Base-by-base conservation (phyloP, 2,797 vertebrate genomes). In the Glossophaga mutica region DNA sequence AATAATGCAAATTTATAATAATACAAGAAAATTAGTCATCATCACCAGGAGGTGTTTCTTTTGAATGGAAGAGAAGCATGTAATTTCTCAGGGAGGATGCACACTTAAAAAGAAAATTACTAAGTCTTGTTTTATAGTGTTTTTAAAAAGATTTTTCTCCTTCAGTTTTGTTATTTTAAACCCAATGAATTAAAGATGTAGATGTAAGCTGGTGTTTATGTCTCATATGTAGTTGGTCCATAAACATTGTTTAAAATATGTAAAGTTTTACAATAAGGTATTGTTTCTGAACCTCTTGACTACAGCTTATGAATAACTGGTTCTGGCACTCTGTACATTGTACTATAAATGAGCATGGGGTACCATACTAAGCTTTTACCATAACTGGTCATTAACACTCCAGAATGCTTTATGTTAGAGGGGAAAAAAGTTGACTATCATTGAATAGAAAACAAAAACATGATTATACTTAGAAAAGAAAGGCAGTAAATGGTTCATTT, bases 401-500 rank as follows among this genome's bases (percentile, higher is more conserved):
- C 88, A 97, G 89, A 83, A 96, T 97, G 77, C 65, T 98, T 95
- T 96, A 92, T 96, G 92, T 97, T 97, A 55, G 8, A 74, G 21
- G 9, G 18, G 37, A 59, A 84, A 74, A 94, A 59, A 44, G 74
- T 96, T 96, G 97, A 94, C 90, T 95, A 79, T 55, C 94, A 85
- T 50, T 91, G 96, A 98, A 98, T 97, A 70, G 95, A 98, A 98
- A 98, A 98, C 76, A 94, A 87, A 98, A 98, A 89, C 97, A 98
- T 97, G 97, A 95, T 96, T 98, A 94, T 97, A 94, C 88, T 73
- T 50, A 96, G 98, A 98, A 98, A 97, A 94, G 96, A 98, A 98
- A 98, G 65, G 91, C 90, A 96, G 96, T 95, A 98, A 98, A 98
- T 97, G 94, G 97, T 97, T 98, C 98, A 98, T 98, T 98, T 98